Base-by-base conservation (phyloP, 2,888 invertebrate species). In the Caenorhabditis drosophilae region DNA sequence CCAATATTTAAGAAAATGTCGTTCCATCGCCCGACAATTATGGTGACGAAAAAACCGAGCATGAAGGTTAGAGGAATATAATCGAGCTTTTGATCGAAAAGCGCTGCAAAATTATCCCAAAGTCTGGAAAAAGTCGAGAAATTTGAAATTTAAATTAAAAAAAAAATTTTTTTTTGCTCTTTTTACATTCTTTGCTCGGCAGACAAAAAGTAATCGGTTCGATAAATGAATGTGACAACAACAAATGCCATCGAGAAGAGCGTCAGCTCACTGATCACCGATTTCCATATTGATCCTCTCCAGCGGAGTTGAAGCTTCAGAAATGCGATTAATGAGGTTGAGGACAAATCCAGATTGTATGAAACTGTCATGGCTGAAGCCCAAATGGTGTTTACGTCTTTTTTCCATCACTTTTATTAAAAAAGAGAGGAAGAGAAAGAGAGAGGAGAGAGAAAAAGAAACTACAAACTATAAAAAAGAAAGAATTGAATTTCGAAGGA, bases 361-460 rank as follows among this genome's bases (percentile, higher is more conserved):
- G 68, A 67, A 20, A 75, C 73, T 9, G 75, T 75, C 75, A 75
- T 75, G n/a, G n/a, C n/a, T n/a, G n/a, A n/a, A n/a, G n/a, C n/a
- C n/a, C n/a, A n/a, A n/a, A n/a, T n/a, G n/a, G n/a, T n/a, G n/a
- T n/a, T n/a, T n/a, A n/a, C n/a, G n/a, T n/a, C n/a, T n/a, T n/a
- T n/a, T n/a, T n/a, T n/a, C n/a, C n/a, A n/a, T n/a, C n/a, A n/a
- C n/a, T n/a, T n/a, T n/a, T n/a, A n/a, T n/a, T n/a, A n/a, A n/a
- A n/a, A n/a, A n/a, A n/a, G n/a, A n/a, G n/a, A n/a, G n/a, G n/a
- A n/a, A n/a, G n/a, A n/a, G n/a, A n/a, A n/a, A n/a, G n/a, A n/a
- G n/a, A n/a, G n/a, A n/a, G n/a, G n/a, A n/a, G n/a, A n/a, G n/a
- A n/a, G n/a, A n/a, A n/a, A n/a, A n/a, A n/a, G n/a, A n/a, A n/a